Conservation (phyloP, 2,797 vertebrate genomes). For the Synaphobranchus kaupii region DNA sequence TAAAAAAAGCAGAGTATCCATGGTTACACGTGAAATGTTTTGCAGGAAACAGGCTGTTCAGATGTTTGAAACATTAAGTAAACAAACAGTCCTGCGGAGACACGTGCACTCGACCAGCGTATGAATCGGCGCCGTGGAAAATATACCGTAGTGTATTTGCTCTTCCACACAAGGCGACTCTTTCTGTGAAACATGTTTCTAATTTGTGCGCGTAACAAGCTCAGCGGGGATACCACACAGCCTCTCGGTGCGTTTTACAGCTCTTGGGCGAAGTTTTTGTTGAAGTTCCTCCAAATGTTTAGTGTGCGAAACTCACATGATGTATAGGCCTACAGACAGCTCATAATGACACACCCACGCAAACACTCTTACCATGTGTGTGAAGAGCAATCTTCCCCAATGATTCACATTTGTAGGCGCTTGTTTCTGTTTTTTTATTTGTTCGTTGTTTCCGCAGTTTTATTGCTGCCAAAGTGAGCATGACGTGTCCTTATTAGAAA, state of each 20-base stretch:
- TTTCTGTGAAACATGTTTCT: not conserved
- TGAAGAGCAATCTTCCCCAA: not conserved
- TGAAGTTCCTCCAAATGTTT: not conserved
- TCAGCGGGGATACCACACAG: not conserved
- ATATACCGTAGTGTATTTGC: not conserved
- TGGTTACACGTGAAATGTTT: conserved; percentile 53
- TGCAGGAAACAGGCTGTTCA: conserved; percentile 34
- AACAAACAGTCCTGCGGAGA: conserved; percentile 19
- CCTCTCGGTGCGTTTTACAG: not conserved
- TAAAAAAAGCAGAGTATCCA: conserved; percentile 44
- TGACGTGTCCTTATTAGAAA: too few species aligned
- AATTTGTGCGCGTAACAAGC: not conserved
- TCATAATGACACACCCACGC: not conserved
- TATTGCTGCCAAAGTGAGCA: too few species aligned
- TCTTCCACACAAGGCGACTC: not conserved
- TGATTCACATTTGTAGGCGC: not conserved
- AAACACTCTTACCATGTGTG: too few species aligned
- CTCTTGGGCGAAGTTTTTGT: not conserved
- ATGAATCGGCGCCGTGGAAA: too few species aligned
- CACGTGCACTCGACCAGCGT: not conserved
- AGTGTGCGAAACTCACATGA: not conserved
- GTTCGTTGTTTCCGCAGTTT: not conserved
- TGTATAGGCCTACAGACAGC: not conserved
- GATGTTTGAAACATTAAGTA: too few species aligned
- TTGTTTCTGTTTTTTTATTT: not conserved